Conservation (phyloP, 1,140 invertebrate species). For the Phocides pigmalion region DNA sequence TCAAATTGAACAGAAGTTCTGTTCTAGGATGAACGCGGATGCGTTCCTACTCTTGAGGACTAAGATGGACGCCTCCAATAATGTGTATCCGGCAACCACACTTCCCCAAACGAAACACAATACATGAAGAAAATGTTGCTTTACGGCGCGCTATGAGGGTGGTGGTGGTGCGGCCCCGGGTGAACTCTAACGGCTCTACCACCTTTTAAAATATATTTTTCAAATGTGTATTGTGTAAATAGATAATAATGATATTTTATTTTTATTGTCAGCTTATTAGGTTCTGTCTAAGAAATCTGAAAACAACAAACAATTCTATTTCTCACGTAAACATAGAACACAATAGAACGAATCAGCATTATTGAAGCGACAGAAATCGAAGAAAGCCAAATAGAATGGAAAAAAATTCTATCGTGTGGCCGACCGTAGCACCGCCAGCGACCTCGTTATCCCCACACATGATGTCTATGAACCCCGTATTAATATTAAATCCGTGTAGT, state of each 20-base stretch:
- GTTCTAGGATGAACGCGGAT: no score
- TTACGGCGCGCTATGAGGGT: no score
- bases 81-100: no score
- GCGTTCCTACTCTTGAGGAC: no score
- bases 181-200: no score
- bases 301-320: background rate
- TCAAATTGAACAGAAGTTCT: no score
- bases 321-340: background rate
- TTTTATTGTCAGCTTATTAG: background rate
- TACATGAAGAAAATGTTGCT: no score
- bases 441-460: conserved; percentile 36
- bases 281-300: background rate
- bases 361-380: conserved; percentile 30
- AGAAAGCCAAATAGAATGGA: conserved; percentile 14
- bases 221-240: no score
- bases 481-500: conserved; percentile 23
- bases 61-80: no score
- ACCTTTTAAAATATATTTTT: no score
- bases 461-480: conserved; percentile 42
- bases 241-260: background rate
- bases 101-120: no score
- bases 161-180: no score
- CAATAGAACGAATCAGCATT: conserved; percentile 10
- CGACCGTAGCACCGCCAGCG: conserved; percentile 21
- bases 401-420: conserved; percentile 11